Evolutionary conservation across 2,888 invertebrate genomes (phyloP), one percentile per base, ranked within the genome.

Genomic region (Tanypteryx hageni): DNA sequence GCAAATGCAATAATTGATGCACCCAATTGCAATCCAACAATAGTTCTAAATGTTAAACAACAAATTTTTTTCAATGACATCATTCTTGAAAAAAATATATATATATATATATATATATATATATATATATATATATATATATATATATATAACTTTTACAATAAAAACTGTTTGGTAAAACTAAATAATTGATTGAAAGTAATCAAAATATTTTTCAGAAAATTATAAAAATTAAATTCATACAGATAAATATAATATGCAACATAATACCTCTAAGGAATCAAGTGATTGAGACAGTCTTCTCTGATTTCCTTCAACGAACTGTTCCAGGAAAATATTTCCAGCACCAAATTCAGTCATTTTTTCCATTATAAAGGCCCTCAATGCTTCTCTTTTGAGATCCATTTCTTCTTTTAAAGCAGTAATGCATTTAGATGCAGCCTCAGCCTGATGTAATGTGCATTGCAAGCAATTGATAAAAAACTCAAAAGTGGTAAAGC

Each of bases 361-460:
- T 64, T 89, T 89, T 89, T 89, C 89, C 64, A 64, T 44, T 22
- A 89, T n/a, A 64, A 61, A 44, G 89, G 61, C 89, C 59, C 89
- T 89, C 89, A 89, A 31, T 61, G 96, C 95, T 64, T 95, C 95
- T 94, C 95, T 95, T 95, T 96, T 96, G 93, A 95, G 95, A 93
- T 95, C 96, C 93, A 96, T 95, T 94, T 96, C 96, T 82, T 95
- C 94, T 94, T 96, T 95, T 94, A 96, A 95, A 92, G 96, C 96
- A 93, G 96, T 95, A 94, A 96, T 96, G 94, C 96, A 96, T 93
- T 95, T 95, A 95, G 96, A 96, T 95, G 97, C 97, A 94, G 96
- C 96, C 95, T 96, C 96, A 95, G 97, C 97, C 97, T 97, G 96
- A 92, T 94, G 92, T 91, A 93, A 92, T 93, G 94, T 93, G 93